These are phyloP conservation scores for Oreocharis arfaki DNA, from an alignment of 2,113 vertebrate genomes.

Conservation along the genomic window DNA sequence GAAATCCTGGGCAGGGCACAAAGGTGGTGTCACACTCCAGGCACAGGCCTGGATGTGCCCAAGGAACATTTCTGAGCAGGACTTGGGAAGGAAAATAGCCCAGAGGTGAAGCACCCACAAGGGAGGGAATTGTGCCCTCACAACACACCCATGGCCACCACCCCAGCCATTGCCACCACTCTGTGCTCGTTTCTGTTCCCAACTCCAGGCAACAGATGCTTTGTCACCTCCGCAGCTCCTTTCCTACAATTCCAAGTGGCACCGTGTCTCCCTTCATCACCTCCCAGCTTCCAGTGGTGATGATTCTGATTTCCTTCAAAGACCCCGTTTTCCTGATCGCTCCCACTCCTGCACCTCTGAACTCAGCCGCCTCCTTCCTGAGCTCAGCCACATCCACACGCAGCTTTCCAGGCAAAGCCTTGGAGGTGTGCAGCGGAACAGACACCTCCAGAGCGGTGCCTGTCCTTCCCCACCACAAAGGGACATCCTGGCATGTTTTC, in stretches of 20 bases:
- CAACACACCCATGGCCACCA: no score
- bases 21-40: not conserved
- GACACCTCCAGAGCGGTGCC: rapidly evolving
- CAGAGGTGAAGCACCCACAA: not conserved
- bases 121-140: no score
- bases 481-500: not conserved
- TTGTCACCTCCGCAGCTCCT: not conserved
- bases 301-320: not conserved
- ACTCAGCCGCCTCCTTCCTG: not conserved
- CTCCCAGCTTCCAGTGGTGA: not conserved
- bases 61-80: not conserved
- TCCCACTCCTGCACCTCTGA: not conserved
- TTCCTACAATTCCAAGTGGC: not conserved
- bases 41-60: rapidly evolving
- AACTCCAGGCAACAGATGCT: not conserved
- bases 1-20: not conserved
- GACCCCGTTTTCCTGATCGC: rapidly evolving
- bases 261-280: not conserved
- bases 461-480: not conserved
- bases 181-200: not conserved
- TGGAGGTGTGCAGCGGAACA: rapidly evolving
- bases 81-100: not conserved
- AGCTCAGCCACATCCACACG: not conserved
- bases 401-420: not conserved
- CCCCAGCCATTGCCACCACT: not conserved